Conservation (phyloP, 2,113 vertebrate species). For the Ranitomeya variabilis region DNA sequence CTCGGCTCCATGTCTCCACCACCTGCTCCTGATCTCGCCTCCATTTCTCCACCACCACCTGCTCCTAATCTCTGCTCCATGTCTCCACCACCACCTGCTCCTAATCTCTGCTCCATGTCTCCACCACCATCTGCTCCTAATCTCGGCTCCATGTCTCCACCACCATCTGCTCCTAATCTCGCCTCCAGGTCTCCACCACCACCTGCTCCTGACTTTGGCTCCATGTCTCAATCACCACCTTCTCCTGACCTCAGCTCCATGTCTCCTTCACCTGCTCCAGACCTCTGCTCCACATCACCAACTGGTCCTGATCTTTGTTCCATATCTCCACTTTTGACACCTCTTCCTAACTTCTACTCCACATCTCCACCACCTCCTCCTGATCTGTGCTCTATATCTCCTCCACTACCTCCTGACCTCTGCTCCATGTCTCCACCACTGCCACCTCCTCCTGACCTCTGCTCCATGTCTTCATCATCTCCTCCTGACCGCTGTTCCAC, state of each 20-base stretch:
- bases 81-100: neutral
- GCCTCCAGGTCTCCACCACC: neutral
- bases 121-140: neutral
- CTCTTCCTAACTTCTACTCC: no score
- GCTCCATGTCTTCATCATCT: neutral
- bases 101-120: neutral
- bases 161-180: neutral
- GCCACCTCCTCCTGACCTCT: conserved; percentile 42
- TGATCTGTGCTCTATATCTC: neutral
- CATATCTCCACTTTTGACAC: neutral
- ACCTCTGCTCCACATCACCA: neutral
- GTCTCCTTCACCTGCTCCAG: neutral
- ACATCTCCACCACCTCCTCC: neutral
- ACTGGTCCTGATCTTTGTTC: neutral
- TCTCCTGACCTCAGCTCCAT: neutral
- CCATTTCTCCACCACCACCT: conserved; percentile 59
- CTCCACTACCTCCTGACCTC: conserved; percentile 32
- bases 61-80: conserved; percentile 21
- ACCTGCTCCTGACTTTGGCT: conserved; percentile 25
- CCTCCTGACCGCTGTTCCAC: neutral
- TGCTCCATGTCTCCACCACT: conserved; percentile 55
- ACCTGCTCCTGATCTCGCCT: conserved; percentile 36
- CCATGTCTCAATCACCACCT: conserved; percentile 58
- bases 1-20: neutral
- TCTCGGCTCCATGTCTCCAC: neutral